Base-by-base conservation (phyloP, 2,113 vertebrate species). In the Caranx melampygus region DNA sequence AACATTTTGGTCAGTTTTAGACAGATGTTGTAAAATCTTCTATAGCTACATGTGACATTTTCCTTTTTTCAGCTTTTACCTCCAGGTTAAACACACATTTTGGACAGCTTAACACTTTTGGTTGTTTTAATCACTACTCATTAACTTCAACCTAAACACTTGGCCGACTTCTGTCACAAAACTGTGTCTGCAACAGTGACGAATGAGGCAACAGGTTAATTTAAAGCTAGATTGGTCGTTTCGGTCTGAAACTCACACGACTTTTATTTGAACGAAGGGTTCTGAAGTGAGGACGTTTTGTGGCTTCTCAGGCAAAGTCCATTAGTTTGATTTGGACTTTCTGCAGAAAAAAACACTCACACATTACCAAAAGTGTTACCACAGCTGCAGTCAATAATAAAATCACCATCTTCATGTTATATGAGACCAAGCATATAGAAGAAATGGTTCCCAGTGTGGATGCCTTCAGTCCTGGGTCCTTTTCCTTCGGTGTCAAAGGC, bases 391-490 rank as follows among this genome's bases (percentile, higher is more conserved):
- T 49, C 6, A 15, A 63, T 11, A 49, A 14, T 45, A 55, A 33
- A 57, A 54, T 54, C 10, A 61, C 40, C 0, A 21, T 72, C 33
- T 58, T 34, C 16, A 40, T 72, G 31, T 42, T 66, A 78, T 81
- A 75, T 65, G 47, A 81, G 45, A 70, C 59, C 8, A 78, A 72
- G 72, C 52, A 72, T 69, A 64, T 49, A 74, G 57, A 72, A 76
- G 54, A 63, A 78, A 82, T 68, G 79, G 70, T 92, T 93, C 88
- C 87, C 90, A 92, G 74, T 79, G 55, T 60, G 82, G 82, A 75
- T 14, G 58, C 49, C 75, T 35, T 75, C 64, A 71, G 49, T 79
- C 47, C 60, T 69, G 67, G 72, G 31, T 79, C 58, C 57, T 57
- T 62, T 77, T 75, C 80, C 72, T 10, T 51, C 55, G 0, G 75